Conservation (phyloP, 2,113 vertebrate species). For the Gracilinanus agilis region DNA sequence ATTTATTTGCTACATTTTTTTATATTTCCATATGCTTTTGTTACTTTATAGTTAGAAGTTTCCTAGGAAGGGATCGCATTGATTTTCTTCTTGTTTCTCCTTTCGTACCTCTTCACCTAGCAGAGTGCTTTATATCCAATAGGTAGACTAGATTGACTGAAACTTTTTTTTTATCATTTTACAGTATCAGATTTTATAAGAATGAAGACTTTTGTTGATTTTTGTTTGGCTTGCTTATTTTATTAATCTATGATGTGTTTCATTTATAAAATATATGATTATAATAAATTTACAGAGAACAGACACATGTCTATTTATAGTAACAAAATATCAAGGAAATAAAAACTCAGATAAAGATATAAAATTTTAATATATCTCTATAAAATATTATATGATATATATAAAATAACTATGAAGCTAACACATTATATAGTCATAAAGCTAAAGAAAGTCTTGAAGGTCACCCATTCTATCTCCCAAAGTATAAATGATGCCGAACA, state of each 20-base stretch:
- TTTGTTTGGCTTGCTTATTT: background rate
- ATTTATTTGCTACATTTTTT: background rate
- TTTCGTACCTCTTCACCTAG: background rate
- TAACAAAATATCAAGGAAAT: background rate
- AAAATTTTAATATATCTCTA: conserved; percentile 11
- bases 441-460: background rate
- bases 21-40: background rate
- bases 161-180: background rate
- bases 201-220: background rate
- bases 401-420: conserved; percentile 6
- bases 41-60: background rate
- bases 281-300: background rate
- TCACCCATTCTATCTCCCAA: background rate
- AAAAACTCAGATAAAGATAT: background rate
- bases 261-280: background rate
- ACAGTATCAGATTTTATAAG: background rate
- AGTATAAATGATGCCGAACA: background rate
- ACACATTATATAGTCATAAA: conserved; percentile 8
- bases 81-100: conserved; percentile 10
- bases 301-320: background rate
- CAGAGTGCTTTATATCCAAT: background rate
- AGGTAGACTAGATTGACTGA: background rate
- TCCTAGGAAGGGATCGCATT: background rate
- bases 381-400: background rate
- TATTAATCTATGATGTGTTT: background rate